Evolutionary conservation across 2,113 vertebrate genomes (phyloP).

Genomic region (Erpornis zantholeuca): DNA sequence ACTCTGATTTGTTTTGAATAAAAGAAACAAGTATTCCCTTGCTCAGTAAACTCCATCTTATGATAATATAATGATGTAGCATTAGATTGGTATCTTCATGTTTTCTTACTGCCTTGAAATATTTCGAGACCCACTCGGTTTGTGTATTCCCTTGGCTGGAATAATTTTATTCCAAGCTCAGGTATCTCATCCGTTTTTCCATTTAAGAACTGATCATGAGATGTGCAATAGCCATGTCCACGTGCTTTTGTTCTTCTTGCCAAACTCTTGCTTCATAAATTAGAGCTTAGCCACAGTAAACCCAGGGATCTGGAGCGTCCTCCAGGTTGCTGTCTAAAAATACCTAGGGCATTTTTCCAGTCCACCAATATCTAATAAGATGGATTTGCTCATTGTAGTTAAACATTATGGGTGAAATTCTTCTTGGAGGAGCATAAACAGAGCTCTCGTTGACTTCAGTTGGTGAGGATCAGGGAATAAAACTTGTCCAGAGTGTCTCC

Average conservation of each 20-base stretch:
- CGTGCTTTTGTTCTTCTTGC: background rate
- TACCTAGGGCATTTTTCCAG: slow-evolving; percentile 11
- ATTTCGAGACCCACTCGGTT: background rate
- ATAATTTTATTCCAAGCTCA: background rate
- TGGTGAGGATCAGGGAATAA: background rate
- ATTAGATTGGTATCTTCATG: background rate
- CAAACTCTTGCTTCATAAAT: slow-evolving; percentile 31
- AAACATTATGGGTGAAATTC: background rate
- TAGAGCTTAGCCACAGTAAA: background rate
- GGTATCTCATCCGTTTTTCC: slow-evolving; percentile 39
- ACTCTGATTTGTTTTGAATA: background rate
- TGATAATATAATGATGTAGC: background rate
- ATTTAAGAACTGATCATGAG: slow-evolving; percentile 24
- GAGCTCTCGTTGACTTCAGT: background rate
- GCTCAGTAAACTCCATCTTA: background rate
- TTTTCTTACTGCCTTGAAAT: background rate
- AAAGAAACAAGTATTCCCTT: background rate
- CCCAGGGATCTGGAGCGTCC: background rate
- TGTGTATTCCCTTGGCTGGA: background rate
- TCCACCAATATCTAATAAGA: background rate
- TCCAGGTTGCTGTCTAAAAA: background rate
- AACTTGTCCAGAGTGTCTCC: background rate
- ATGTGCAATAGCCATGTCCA: background rate
- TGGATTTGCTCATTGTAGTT: background rate
- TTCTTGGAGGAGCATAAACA: background rate